phyloP scores from a whole-genome alignment of 2,888 invertebrate genomes.

The Saturnia pavonia region DNA sequence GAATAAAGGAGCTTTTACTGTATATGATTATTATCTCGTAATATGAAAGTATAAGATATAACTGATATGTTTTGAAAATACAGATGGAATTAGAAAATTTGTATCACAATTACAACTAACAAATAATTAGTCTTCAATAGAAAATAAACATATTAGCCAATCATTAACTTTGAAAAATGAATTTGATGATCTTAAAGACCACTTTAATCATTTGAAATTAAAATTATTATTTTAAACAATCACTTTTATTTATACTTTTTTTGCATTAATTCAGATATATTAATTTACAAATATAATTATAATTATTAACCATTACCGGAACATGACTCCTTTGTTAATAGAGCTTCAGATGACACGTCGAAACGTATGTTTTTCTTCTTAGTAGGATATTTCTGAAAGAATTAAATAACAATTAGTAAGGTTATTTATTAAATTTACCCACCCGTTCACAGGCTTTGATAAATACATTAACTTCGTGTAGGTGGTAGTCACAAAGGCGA shows the following conservation, averaged over 20 bases:
- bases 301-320: constrained; percentile 50
- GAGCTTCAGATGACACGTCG: constrained; percentile 70
- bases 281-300: constrained; percentile 30
- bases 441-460: neutral
- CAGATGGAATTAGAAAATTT: neutral
- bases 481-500: neutral
- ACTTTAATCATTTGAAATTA: neutral
- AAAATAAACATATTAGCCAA: too few species aligned
- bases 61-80: neutral
- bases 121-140: neutral
- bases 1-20: too few species aligned
- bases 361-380: constrained; percentile 76
- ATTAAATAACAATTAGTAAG: neutral
- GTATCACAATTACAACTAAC: neutral
- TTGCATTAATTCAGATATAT: constrained; percentile 31
- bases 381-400: constrained; percentile 62
- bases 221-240: neutral
- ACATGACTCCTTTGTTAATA: constrained; percentile 58
- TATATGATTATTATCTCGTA: too few species aligned
- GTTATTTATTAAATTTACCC: neutral
- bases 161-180: too few species aligned
- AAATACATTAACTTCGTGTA: neutral
- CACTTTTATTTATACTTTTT: constrained; percentile 24
- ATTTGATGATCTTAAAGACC: neutral
- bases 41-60: too few species aligned